Percentiles rank a stretch among this genome's conserved stretches.
Evolutionary conservation across 2,888 invertebrate genomes (phyloP).

Genomic region (Rhyacophila evoluta): DNA sequence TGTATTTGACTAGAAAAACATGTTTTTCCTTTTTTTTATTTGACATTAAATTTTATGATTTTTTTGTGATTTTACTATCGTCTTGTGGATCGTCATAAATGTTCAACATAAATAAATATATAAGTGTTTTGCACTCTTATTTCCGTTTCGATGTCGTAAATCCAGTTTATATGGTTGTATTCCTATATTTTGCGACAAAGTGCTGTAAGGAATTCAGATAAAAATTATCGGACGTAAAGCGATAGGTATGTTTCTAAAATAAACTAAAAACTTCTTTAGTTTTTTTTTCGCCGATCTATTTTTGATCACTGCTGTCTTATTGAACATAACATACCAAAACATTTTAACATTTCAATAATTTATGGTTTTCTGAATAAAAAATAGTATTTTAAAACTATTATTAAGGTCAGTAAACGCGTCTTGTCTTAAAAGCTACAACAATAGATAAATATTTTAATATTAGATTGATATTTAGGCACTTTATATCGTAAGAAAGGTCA

Average conservation of each 20-base stretch:
- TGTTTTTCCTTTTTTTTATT: slow-evolving; percentile 49
- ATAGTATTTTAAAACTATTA: too few species aligned
- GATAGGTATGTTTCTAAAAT: neutral
- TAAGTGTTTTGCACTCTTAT: slow-evolving; percentile 56
- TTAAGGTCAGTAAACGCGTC: too few species aligned
- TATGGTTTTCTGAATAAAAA: too few species aligned
- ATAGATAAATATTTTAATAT: too few species aligned
- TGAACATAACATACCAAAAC: too few species aligned
- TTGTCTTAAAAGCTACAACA: too few species aligned
- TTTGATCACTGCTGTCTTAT: too few species aligned
- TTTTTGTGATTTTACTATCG: slow-evolving; percentile 53
- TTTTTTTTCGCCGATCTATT: neutral
- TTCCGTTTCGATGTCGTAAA: slow-evolving; percentile 54
- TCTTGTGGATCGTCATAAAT: slow-evolving; percentile 54
- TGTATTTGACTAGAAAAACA: slow-evolving; percentile 46
- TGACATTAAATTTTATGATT: slow-evolving; percentile 52
- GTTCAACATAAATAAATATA: slow-evolving; percentile 54
- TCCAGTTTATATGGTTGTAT: slow-evolving; percentile 50
- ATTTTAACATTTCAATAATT: too few species aligned
- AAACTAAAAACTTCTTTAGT: neutral
- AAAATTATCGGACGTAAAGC: neutral
- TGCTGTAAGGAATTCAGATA: slow-evolving; percentile 29
- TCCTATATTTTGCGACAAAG: slow-evolving; percentile 43
- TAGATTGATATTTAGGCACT: too few species aligned
- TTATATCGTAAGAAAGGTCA: slow-evolving; percentile 2